Evolutionary conservation across 2,797 vertebrate species (phyloP).

Genomic region (Morelia viridis): DNA sequence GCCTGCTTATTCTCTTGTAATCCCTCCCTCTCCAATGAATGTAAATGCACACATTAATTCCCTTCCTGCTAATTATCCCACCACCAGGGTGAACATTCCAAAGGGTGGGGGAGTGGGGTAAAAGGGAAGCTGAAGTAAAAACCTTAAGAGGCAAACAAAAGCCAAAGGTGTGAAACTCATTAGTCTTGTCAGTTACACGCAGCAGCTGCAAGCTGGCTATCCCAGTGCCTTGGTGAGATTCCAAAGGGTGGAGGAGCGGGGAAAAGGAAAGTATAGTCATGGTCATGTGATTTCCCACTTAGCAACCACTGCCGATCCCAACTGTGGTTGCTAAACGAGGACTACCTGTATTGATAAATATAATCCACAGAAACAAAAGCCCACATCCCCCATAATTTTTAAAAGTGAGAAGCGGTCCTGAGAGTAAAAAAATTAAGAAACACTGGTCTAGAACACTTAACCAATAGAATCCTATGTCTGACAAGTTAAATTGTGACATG

Average conservation of each 20-base stretch:
- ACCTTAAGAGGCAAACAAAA: no score
- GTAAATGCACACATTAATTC: no score
- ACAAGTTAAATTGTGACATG: neutral
- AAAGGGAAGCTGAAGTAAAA: no score
- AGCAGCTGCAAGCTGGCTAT: neutral
- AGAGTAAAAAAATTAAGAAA: neutral
- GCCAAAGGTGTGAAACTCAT: neutral
- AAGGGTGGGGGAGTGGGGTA: no score
- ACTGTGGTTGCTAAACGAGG: neutral
- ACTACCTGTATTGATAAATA: neutral
- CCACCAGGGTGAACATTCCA: no score
- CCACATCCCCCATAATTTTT: no score
- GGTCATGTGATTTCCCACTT: neutral
- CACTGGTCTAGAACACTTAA: neutral
- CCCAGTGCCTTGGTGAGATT: neutral
- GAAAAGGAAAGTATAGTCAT: neutral
- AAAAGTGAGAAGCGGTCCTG: neutral
- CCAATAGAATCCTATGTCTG: neutral
- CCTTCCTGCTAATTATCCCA: no score
- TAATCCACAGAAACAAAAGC: neutral
- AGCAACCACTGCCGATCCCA: neutral
- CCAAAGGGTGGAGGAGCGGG: neutral
- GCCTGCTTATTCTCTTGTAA: no score
- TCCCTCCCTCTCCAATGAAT: no score
- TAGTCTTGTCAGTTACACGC: neutral